Conservation (phyloP, 2,888 invertebrate species). For the Dryobotodes eremita region DNA sequence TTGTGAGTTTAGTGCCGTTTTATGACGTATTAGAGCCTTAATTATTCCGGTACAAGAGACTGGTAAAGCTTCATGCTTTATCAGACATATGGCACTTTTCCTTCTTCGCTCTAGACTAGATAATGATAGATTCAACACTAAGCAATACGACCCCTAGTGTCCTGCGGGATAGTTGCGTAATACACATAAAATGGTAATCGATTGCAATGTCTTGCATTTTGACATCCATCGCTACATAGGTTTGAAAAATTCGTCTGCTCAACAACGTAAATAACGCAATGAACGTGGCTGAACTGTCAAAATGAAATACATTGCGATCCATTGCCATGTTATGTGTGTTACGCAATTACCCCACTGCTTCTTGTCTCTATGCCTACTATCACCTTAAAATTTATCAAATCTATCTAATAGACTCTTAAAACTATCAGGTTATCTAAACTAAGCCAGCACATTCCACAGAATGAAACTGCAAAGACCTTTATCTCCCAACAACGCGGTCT, state of each 20-base stretch:
- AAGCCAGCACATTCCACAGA: conserved; percentile 23
- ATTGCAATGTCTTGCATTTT: too few relatives aligned
- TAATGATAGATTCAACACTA: not conserved
- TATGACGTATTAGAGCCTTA: not conserved
- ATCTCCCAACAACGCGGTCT: conserved; percentile 38
- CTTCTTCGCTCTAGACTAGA: not conserved
- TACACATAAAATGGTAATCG: too few relatives aligned
- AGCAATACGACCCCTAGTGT: not conserved
- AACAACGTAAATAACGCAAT: too few relatives aligned
- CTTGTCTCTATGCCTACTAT: not conserved
- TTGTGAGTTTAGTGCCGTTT: conserved; percentile 12
- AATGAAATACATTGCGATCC: too few relatives aligned
- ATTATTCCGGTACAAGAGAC: not conserved
- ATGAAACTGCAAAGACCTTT: not conserved
- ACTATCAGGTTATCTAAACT: not conserved
- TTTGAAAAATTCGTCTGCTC: too few relatives aligned
- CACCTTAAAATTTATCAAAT: not conserved
- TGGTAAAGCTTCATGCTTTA: not conserved
- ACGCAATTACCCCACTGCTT: too few relatives aligned
- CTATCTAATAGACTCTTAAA: not conserved
- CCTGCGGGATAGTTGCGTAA: too few relatives aligned
- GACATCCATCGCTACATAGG: too few relatives aligned
- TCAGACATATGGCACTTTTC: not conserved
- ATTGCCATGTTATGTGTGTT: too few relatives aligned
- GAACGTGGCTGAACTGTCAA: too few relatives aligned